Evolutionary conservation across 1,140 invertebrate species (phyloP).

Genomic region (Bombus superbus): DNA sequence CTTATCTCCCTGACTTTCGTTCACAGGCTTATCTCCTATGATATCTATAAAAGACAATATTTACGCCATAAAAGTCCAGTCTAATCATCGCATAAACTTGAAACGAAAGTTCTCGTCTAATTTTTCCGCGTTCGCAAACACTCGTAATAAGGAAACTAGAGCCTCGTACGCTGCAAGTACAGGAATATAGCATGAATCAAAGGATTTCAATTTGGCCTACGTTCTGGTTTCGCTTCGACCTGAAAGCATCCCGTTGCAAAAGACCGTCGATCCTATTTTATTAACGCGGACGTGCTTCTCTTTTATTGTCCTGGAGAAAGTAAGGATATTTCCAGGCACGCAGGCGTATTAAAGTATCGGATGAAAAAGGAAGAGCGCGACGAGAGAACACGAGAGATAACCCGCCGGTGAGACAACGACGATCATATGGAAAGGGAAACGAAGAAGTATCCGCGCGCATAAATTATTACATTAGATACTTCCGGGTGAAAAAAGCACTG

Average conservation of each 20-base stretch:
- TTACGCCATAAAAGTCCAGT: background rate
- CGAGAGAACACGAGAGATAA: slow-evolving; percentile 23
- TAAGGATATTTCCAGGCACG: slow-evolving; percentile 18
- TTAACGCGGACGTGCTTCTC: slow-evolving; percentile 20
- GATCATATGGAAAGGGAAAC: background rate
- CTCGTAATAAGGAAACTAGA: background rate
- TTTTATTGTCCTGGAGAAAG: slow-evolving; percentile 36
- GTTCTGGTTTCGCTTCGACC: slow-evolving; percentile 1
- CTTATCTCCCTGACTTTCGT: background rate
- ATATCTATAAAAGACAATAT: background rate
- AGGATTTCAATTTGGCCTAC: slow-evolving; percentile 12
- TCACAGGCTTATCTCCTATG: background rate
- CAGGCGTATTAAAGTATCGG: background rate
- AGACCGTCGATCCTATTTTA: slow-evolving; percentile 33
- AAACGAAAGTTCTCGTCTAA: background rate
- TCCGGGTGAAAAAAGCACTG: no score
- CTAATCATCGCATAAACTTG: background rate
- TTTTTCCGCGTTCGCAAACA: background rate
- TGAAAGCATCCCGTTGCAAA: slow-evolving; percentile 26
- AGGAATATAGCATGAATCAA: slow-evolving; percentile 16
- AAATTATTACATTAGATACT: background rate
- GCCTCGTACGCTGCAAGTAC: background rate
- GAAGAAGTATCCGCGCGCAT: background rate
- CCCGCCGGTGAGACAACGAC: slow-evolving; percentile 11
- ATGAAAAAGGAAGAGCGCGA: background rate